phyloP scores from a whole-genome alignment of 1,140 invertebrate species.

The Aphelinus atriplicis region DNA sequence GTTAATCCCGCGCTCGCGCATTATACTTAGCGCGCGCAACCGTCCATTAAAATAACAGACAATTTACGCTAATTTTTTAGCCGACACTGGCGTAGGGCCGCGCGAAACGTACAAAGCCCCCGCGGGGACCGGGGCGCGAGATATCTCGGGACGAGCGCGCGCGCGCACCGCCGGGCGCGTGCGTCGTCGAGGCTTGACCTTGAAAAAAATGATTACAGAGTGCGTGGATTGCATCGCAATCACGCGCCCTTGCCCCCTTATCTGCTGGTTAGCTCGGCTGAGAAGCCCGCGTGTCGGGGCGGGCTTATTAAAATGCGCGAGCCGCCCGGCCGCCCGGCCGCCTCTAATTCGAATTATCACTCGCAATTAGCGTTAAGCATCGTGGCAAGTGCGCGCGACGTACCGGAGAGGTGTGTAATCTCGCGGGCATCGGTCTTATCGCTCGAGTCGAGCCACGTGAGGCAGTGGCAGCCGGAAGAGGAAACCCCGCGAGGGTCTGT shows the following conservation, averaged over 20 bases:
- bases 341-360: conserved; percentile 35
- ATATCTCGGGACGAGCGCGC: no score
- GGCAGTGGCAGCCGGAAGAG: conserved; percentile 42
- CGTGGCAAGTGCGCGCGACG: background rate
- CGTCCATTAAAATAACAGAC: conserved; percentile 19
- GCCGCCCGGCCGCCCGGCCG: background rate
- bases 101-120: background rate
- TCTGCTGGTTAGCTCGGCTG: no score
- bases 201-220: no score
- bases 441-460: background rate
- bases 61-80: no score
- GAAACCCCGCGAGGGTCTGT: conserved; percentile 43
- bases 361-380: conserved; percentile 29
- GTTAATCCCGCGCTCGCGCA: background rate
- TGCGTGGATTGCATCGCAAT: conserved; percentile 12
- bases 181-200: no score
- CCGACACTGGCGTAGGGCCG: background rate
- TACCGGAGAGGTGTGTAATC: conserved; percentile 36
- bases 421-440: conserved; percentile 40
- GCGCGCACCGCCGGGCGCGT: no score
- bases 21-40: conserved; percentile 13
- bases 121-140: no score
- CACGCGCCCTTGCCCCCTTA: conserved; percentile 4
- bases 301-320: no score
- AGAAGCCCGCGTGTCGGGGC: no score